phyloP scores from a whole-genome alignment of 2,888 invertebrate species.

The Monochamus alternatus region DNA sequence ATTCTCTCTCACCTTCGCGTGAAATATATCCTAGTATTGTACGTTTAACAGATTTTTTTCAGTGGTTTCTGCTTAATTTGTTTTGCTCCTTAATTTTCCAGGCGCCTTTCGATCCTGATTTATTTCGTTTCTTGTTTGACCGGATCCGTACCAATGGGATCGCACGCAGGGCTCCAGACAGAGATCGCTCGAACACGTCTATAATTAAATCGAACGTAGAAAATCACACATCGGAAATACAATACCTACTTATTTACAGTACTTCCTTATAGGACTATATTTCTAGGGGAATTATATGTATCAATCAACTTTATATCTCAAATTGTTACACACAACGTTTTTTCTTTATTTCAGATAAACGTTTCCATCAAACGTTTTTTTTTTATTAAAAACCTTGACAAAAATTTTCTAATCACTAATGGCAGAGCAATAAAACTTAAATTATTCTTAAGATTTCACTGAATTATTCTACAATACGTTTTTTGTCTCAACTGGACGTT shows the following conservation, averaged over 20 bases:
- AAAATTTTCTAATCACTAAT: no score
- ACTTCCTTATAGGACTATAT: not conserved
- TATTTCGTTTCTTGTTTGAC: constrained; percentile 20
- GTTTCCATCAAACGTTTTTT: no score
- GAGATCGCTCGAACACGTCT: not conserved
- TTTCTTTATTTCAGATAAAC: no score
- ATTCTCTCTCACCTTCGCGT: constrained; percentile 29
- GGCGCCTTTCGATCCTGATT: constrained; percentile 27
- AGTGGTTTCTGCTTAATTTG: constrained; percentile 41
- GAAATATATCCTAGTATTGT: constrained; percentile 40
- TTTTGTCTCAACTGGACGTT: no score
- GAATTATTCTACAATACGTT: no score
- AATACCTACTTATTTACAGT: not conserved
- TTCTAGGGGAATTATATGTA: no score
- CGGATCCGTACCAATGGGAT: constrained; percentile 35
- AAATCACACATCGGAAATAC: not conserved
- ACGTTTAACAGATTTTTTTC: constrained; percentile 40
- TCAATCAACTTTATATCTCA: no score
- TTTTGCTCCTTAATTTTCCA: constrained; percentile 41
- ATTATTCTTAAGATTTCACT: no score
- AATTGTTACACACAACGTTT: no score
- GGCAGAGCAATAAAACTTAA: no score
- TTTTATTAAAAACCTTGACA: no score
- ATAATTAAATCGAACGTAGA: constrained; percentile 7
- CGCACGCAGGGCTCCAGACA: not conserved